These are phyloP conservation scores for Eidolon dupreanum DNA, from an alignment of 2,797 vertebrate genomes.

Conservation along the genomic window DNA sequence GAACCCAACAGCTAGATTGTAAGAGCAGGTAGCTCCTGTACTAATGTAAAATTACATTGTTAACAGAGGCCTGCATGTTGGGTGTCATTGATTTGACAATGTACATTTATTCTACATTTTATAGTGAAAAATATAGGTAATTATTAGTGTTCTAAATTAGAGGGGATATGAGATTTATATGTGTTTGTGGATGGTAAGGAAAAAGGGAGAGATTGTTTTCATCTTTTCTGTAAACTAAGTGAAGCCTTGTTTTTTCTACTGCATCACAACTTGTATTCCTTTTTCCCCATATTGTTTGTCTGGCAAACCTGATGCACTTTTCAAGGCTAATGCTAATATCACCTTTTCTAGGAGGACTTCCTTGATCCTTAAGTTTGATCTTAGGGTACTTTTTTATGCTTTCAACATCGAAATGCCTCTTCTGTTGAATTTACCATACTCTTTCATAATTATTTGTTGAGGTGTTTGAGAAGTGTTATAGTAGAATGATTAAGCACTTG, in stretches of 20 bases:
- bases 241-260: neutral
- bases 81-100: neutral
- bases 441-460: neutral
- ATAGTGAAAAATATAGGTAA: neutral
- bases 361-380: neutral
- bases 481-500: neutral
- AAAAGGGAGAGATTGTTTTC: neutral
- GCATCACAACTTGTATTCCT: neutral
- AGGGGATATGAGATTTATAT: neutral
- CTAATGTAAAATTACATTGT: neutral
- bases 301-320: neutral
- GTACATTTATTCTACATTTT: neutral
- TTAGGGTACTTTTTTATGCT: neutral
- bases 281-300: neutral
- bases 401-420: neutral
- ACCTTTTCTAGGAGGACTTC: neutral
- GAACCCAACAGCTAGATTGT: neutral
- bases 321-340: neutral
- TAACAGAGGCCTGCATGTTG: neutral
- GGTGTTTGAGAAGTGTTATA: neutral
- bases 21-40: neutral
- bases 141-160: neutral
- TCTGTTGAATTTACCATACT: neutral
- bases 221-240: neutral
- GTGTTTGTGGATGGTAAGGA: neutral